Evolutionary conservation across 2,797 vertebrate species (phyloP).

Genomic region (Microctenopoma steveboyesi): DNA sequence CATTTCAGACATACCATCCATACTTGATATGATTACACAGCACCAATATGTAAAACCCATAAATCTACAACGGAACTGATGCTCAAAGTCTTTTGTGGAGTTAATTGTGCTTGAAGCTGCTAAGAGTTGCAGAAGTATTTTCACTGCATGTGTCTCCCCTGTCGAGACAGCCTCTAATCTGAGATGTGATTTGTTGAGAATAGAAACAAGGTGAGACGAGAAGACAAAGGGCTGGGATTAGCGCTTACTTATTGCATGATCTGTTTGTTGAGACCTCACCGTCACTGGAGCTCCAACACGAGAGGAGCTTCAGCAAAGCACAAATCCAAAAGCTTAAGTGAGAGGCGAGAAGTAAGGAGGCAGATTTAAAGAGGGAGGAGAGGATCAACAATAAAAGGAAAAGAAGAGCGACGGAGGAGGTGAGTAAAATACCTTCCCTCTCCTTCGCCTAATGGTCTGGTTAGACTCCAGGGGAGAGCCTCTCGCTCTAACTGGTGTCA

Average conservation of each 20-base stretch:
- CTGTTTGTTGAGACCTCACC: slow-evolving; percentile 44
- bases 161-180: slow-evolving; percentile 84
- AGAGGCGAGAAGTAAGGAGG: slow-evolving; percentile 76
- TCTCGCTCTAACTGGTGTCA: slow-evolving; percentile 95
- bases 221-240: slow-evolving; percentile 89
- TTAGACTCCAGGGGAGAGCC: slow-evolving; percentile 90
- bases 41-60: too few species aligned
- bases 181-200: slow-evolving; percentile 95
- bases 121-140: slow-evolving; percentile 12
- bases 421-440: slow-evolving; percentile 75
- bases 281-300: slow-evolving; percentile 48
- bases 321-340: slow-evolving; percentile 84
- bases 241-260: slow-evolving; percentile 93
- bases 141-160: slow-evolving; percentile 12
- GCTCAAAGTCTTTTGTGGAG: too few species aligned
- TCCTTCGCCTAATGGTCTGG: slow-evolving; percentile 95
- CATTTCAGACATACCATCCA: too few species aligned
- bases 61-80: too few species aligned
- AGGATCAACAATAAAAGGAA: slow-evolving; percentile 18
- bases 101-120: slow-evolving; percentile 12
- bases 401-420: slow-evolving; percentile 27
- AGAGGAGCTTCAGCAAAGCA: slow-evolving; percentile 60
- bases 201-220: slow-evolving; percentile 90
- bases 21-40: too few species aligned
- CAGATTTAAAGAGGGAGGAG: slow-evolving; percentile 79